A percentile compares a stretch with the other conserved stretches of the same genome.
Evolutionary conservation across 2,797 vertebrate genomes (phyloP).

Genomic region (Bradypodion ventrale): DNA sequence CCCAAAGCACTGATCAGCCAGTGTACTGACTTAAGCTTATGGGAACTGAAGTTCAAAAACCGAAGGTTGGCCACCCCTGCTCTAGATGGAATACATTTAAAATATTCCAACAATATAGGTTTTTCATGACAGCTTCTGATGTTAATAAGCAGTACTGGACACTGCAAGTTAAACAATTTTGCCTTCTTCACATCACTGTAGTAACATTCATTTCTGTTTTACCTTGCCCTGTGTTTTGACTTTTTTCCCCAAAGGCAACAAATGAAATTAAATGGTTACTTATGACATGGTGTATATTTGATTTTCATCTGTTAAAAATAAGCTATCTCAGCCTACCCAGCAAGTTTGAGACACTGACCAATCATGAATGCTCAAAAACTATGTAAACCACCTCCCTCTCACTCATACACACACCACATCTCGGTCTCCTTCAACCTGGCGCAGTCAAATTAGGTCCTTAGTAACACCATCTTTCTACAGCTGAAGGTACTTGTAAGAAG

Average conservation of each 20-base stretch:
- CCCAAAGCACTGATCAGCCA: too few species aligned
- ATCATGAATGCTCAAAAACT: background rate
- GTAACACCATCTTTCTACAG: background rate
- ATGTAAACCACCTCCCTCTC: background rate
- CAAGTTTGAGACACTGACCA: background rate
- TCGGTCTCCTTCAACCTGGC: background rate
- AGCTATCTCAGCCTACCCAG: background rate
- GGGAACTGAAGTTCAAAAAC: too few species aligned
- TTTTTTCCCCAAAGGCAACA: background rate
- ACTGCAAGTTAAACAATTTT: background rate
- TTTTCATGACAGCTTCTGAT: background rate
- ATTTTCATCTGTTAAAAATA: background rate
- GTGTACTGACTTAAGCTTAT: too few species aligned
- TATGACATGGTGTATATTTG: background rate
- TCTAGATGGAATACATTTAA: background rate
- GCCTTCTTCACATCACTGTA: background rate
- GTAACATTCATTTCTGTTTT: background rate
- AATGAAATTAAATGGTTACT: background rate
- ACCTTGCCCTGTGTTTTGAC: background rate
- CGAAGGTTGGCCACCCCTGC: too few species aligned
- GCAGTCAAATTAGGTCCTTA: background rate
- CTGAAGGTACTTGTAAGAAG: background rate
- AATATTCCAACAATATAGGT: background rate
- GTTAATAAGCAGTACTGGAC: background rate
- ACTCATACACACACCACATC: background rate